Percentiles rank a stretch among this genome's conserved stretches.
phyloP scores from a whole-genome alignment of 2,113 vertebrate species.

The Campylorhamphus procurvoides region DNA sequence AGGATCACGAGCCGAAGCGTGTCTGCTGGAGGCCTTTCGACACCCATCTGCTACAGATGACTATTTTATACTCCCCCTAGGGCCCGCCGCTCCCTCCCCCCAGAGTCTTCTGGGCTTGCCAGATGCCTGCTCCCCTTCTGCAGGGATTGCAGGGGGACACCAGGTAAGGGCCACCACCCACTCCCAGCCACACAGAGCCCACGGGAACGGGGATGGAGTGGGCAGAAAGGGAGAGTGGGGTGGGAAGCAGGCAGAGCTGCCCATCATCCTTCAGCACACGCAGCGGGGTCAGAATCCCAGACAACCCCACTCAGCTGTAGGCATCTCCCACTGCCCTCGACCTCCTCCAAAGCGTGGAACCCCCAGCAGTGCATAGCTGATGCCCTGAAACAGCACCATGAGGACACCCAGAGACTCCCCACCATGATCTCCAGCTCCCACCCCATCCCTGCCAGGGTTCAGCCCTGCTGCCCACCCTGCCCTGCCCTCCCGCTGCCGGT shows the following conservation, averaged over 20 bases:
- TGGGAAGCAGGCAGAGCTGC: conserved; percentile 32
- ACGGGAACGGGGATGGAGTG: background rate
- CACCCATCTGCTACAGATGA: conserved; percentile 44
- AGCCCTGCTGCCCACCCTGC: background rate
- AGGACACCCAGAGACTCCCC: background rate
- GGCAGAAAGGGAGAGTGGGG: background rate
- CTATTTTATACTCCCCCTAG: conserved; percentile 73
- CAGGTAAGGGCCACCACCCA: conserved; percentile 68
- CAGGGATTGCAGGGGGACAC: conserved; percentile 69
- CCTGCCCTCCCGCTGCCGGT: background rate
- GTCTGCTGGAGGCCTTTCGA: background rate
- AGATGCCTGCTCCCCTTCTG: conserved; percentile 69
- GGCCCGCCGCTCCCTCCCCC: conserved; percentile 68
- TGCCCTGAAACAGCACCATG: background rate
- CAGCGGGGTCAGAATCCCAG: background rate
- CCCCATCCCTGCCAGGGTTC: background rate
- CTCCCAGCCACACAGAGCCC: conserved; percentile 18
- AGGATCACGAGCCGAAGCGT: background rate
- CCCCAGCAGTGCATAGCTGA: accelerated
- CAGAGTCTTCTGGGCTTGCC: conserved; percentile 69
- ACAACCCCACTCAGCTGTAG: background rate
- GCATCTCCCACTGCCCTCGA: background rate
- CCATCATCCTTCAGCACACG: accelerated
- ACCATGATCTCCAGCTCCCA: background rate
- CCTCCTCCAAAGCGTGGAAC: background rate